phyloP scores from a whole-genome alignment of 1,140 invertebrate genomes.

The Harpegnathos saltator region DNA sequence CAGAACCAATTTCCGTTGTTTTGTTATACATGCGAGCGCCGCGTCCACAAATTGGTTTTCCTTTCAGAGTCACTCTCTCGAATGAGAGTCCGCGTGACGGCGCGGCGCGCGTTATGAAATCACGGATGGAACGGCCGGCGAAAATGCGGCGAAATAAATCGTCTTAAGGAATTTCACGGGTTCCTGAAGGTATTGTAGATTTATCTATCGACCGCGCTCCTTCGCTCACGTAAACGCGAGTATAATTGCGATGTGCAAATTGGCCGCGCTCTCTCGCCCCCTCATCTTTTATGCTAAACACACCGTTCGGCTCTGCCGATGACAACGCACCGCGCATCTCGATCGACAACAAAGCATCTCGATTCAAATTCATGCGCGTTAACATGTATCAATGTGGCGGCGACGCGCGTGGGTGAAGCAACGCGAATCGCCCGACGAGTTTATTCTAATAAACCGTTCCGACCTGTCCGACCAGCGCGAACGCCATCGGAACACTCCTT shows the following conservation, averaged over 20 bases:
- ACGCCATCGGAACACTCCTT: background rate
- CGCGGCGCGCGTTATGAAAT: slow-evolving; percentile 15
- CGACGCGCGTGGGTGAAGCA: background rate
- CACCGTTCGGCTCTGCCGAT: slow-evolving; percentile 17
- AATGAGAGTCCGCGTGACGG: slow-evolving; percentile 4
- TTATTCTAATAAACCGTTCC: background rate
- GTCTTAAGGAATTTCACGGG: background rate
- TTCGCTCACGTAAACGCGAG: slow-evolving; percentile 8
- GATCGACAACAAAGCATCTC: slow-evolving; percentile 24
- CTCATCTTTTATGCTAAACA: background rate
- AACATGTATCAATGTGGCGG: slow-evolving; percentile 4
- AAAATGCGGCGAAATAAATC: slow-evolving; percentile 16
- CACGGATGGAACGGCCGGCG: background rate
- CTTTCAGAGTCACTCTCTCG: slow-evolving; percentile 11
- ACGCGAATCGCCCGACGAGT: background rate
- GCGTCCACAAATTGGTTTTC: background rate
- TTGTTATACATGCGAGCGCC: background rate
- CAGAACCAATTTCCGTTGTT: slow-evolving; percentile 16
- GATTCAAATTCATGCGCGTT: slow-evolving; percentile 18
- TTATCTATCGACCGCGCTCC: slow-evolving; percentile 4
- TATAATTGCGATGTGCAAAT: slow-evolving; percentile 39
- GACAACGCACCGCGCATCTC: background rate
- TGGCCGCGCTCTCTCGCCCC: slow-evolving; percentile 24
- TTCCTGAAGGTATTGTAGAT: background rate
- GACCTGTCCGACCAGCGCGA: background rate